Evolutionary conservation across 2,888 invertebrate genomes (phyloP).

Genomic region (Isoperla grammatica): DNA sequence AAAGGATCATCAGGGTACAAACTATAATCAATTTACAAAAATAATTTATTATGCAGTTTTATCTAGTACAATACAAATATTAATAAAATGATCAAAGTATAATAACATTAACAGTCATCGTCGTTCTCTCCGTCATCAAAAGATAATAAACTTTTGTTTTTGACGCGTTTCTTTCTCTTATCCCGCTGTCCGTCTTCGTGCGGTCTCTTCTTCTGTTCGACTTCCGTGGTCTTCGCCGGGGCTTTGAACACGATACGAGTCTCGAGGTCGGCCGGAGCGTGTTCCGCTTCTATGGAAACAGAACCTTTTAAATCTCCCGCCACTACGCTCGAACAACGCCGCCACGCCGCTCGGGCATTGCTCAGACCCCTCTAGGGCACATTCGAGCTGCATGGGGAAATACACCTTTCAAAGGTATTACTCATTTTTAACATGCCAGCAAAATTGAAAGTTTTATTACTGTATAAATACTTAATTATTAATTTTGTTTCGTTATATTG

Average conservation of each 20-base stretch:
- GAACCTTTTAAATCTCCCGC: too few relatives aligned
- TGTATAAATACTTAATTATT: too few relatives aligned
- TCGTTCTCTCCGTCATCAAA: conserved; percentile 48
- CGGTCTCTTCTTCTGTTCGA: conserved; percentile 17
- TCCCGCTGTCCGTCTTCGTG: conserved; percentile 22
- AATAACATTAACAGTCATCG: conserved; percentile 35
- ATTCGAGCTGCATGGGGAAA: too few relatives aligned
- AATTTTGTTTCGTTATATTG: too few relatives aligned
- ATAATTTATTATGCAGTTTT: not conserved
- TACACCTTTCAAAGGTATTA: too few relatives aligned
- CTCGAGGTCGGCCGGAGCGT: conserved; percentile 55
- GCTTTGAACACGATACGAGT: conserved; percentile 54
- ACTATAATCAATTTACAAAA: too few relatives aligned
- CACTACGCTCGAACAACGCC: not conserved
- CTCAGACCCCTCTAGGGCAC: too few relatives aligned
- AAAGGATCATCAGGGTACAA: conserved; percentile 2
- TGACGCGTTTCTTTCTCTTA: conserved; percentile 37
- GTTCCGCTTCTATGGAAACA: conserved; percentile 49
- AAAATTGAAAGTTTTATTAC: too few relatives aligned
- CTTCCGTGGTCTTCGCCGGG: conserved; percentile 36
- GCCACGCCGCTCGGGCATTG: not conserved
- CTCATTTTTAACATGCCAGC: too few relatives aligned
- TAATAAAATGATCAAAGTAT: not conserved
- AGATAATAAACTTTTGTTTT: conserved; percentile 44
- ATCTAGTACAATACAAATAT: not conserved